Evolutionary conservation across 2,113 vertebrate genomes (phyloP), one percentile per base, ranked within the genome.

Genomic region (Sander vitreus): DNA sequence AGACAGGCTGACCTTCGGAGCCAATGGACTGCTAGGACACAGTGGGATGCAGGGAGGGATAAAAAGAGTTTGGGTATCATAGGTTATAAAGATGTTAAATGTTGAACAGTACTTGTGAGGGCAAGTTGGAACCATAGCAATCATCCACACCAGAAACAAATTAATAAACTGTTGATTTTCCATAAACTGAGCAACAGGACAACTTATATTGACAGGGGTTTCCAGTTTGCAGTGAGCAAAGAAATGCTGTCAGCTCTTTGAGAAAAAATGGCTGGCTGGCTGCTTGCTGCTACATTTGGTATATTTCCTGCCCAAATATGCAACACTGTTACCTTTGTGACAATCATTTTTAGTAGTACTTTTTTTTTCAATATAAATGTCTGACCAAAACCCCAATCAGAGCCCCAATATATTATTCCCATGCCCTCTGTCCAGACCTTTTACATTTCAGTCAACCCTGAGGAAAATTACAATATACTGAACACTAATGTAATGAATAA

Each of bases 1-100:
- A 81, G 51, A 70, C 66, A 64, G 58, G 23, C 15, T 63, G 86
- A 82, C 74, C 83, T 88, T 80, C 73, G 82, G n/a, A 77, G 57
- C n/a, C 80, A 57, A 76, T 71, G 73, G 54, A 70, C 72, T 50
- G 73, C 75, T 21, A 57, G 67, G 78, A 79, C 70, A 81, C 69
- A 83, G 66, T 66, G 15, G 66, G 79, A 73, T 19, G 62, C 33
- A 68, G 55, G 7, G 14, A 45, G 51, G 78, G 30, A 73, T 23
- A 18, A 33, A 33, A 51, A 30, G 30, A 33, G 68, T 67, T 63
- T 76, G 27, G 36, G 25, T 54, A 53, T 23, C 54, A 77, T 19
- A 79, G 76, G 71, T 67, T 3, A 30, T 33, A 76, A 60, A 63
- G 11, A 77, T 16, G 18, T 54, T 27, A 70, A 19, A 36, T 70